Conservation (phyloP, 2,888 invertebrate genomes). For the Cataglyphis livida region DNA sequence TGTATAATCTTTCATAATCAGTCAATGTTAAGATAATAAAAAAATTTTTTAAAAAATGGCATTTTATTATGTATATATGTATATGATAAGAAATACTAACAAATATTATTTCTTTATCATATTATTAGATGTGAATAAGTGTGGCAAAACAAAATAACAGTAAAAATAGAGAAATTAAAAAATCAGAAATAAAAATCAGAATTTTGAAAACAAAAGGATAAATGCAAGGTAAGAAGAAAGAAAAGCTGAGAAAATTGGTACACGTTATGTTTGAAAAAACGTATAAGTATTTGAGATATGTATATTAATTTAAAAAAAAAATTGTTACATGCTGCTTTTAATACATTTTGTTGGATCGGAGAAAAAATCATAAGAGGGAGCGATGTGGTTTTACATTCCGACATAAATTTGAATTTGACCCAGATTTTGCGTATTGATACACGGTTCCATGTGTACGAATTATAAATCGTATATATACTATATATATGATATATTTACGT, state of each 20-base stretch:
- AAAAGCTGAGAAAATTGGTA: neutral
- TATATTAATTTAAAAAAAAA: too few species aligned
- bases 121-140: neutral
- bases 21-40: neutral
- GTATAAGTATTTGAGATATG: neutral
- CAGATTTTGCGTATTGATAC: neutral
- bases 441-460: neutral
- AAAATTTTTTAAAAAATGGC: neutral
- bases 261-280: neutral
- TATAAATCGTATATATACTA: neutral
- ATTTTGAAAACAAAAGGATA: neutral
- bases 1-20: neutral
- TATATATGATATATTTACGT: neutral
- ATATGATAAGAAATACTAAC: neutral
- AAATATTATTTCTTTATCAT: neutral
- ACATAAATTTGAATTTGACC: slow-evolving; percentile 17
- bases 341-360: neutral
- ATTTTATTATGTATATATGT: neutral
- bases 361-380: neutral
- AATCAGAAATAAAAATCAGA: neutral
- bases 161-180: neutral
- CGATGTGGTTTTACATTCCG: neutral
- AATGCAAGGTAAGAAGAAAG: neutral
- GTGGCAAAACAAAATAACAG: neutral
- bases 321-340: neutral